phyloP scores from a whole-genome alignment of 2,888 invertebrate genomes.

The Nephrotoma guestfalica region DNA sequence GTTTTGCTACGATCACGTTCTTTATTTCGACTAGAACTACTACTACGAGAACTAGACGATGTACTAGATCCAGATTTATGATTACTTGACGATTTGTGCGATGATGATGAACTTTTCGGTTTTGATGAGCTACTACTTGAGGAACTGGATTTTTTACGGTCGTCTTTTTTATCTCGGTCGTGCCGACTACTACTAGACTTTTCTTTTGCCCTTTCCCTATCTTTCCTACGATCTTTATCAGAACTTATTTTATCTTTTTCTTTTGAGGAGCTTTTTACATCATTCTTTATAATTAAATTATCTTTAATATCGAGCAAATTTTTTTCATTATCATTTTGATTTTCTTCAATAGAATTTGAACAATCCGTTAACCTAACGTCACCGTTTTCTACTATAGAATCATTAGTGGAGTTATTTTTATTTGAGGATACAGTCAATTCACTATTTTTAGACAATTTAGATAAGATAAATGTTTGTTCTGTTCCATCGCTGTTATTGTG shows the following conservation, averaged over 20 bases:
- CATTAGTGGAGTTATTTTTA: background rate
- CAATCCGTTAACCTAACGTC: background rate
- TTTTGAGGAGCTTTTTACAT: conserved; percentile 18
- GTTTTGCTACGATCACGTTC: background rate
- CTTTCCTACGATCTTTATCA: conserved; percentile 38
- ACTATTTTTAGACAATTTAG: background rate
- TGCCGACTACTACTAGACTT: conserved; percentile 12
- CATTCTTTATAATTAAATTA: conserved; percentile 28
- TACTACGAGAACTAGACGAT: conserved; percentile 2
- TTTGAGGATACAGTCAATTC: background rate
- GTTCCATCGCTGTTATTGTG: background rate
- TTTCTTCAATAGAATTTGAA: conserved; percentile 15
- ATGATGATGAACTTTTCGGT: background rate
- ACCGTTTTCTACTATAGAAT: background rate
- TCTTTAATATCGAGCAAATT: conserved; percentile 32
- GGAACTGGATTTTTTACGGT: conserved; percentile 9
- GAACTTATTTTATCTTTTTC: conserved; percentile 33
- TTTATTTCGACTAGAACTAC: conserved; percentile 10
- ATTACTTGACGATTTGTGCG: background rate
- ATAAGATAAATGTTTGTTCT: background rate
- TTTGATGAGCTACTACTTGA: conserved; percentile 4
- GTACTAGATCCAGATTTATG: background rate
- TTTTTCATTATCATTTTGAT: conserved; percentile 18
- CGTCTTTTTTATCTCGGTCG: conserved; percentile 14
- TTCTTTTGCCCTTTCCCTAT: conserved; percentile 29